Conservation (phyloP, 53 echinoderm and acorn worm genomes). For the Crossaster papposus region DNA sequence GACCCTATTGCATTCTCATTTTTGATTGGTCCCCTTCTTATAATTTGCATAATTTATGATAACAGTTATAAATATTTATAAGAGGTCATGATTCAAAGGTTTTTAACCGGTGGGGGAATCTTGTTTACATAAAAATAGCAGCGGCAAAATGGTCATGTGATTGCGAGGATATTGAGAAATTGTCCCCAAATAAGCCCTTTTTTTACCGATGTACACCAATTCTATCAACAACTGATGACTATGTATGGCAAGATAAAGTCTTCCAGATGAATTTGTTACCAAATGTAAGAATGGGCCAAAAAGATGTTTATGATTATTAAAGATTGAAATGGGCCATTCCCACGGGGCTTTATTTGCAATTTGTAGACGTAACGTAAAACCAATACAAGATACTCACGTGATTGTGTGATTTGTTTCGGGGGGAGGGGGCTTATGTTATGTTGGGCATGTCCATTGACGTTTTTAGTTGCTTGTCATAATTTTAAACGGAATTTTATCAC, state of each 20-base stretch:
- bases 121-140: neutral
- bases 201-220: constrained; percentile 17
- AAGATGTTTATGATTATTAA: neutral
- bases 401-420: too few species aligned
- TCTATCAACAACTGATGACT: neutral
- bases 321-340: neutral
- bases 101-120: neutral
- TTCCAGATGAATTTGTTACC: neutral
- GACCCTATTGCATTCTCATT: neutral
- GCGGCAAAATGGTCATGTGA: neutral
- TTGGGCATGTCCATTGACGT: too few species aligned
- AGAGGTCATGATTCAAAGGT: neutral
- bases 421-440: too few species aligned
- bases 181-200: neutral
- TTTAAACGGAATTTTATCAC: neutral
- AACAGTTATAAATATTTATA: neutral
- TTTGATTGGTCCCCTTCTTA: constrained; percentile 5
- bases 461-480: neutral
- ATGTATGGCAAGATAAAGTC: neutral
- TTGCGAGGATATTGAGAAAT: neutral
- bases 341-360: neutral
- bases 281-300: neutral
- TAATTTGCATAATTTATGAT: constrained; percentile 15
- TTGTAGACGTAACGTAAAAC: neutral
- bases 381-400: too few species aligned